Evolutionary conservation across 2,113 vertebrate genomes (phyloP).

Genomic region (Bos taurus): ARS-UCD2.0 NC_037338.1:95264501-95265000

Average conservation of each 20-base stretch:
- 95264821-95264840: not conserved
- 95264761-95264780: rapidly evolving
- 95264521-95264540: not conserved
- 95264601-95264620: not conserved
- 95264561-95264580: not conserved
- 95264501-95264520: not conserved
- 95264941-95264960: not conserved
- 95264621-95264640: not conserved
- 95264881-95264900: not conserved
- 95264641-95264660: not conserved
- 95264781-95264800: not conserved
- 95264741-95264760: not conserved
- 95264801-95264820: not conserved
- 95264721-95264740: not conserved
- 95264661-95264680: not conserved
- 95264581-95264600: not conserved
- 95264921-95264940: not conserved
- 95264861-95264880: not conserved
- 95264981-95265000: not conserved
- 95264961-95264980: not conserved
- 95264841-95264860: not conserved
- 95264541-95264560: too few species aligned
- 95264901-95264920: not conserved
- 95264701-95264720: not conserved
- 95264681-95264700: not conserved